phyloP scores from a whole-genome alignment of 2,113 vertebrate species.

The Elanus axillaris region DNA sequence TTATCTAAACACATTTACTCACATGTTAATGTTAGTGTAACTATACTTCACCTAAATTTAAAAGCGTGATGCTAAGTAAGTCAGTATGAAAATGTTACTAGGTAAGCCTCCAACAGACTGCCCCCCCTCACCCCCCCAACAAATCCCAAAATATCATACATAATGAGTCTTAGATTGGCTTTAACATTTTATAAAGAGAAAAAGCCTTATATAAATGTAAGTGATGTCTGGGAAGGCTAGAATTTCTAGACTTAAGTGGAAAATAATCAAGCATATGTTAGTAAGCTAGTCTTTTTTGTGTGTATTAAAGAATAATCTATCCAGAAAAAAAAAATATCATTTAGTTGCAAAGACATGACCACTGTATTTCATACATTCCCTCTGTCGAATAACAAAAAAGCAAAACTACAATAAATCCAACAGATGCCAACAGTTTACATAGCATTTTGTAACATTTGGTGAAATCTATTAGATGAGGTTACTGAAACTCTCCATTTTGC shows the following conservation, averaged over 20 bases:
- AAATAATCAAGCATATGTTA: background rate
- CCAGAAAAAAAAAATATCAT: background rate
- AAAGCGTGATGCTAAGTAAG: background rate
- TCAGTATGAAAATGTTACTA: background rate
- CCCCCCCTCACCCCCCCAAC: accelerated
- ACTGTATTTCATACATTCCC: background rate
- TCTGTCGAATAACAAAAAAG: background rate
- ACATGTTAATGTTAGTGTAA: background rate
- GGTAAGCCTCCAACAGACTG: background rate
- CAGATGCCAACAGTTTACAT: background rate
- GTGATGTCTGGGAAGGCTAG: background rate
- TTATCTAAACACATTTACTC: background rate
- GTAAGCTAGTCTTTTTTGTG: background rate
- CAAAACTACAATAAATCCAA: background rate
- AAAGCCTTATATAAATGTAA: background rate
- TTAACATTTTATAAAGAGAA: background rate
- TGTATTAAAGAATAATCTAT: background rate
- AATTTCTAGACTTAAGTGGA: background rate
- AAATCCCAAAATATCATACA: background rate
- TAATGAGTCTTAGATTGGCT: background rate
- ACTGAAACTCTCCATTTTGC: background rate
- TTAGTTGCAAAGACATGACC: background rate
- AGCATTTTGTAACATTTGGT: background rate
- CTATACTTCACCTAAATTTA: background rate
- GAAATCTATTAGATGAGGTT: background rate